These are phyloP conservation scores for Chrysocyon brachyurus DNA, from an alignment of 2,797 vertebrate genomes.

Conservation along the genomic window DNA sequence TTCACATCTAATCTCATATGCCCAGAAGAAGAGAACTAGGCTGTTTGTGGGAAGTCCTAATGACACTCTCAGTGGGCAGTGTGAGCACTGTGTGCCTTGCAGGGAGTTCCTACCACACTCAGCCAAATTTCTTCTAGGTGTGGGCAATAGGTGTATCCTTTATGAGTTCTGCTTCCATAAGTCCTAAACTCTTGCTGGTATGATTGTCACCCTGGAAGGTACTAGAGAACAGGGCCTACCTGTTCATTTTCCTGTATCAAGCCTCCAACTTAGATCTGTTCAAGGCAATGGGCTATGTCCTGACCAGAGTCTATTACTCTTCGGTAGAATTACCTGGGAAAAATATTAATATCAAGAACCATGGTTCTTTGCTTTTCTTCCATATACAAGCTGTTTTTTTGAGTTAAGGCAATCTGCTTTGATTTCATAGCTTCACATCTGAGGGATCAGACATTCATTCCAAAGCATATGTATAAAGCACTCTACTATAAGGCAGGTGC, in stretches of 20 bases:
- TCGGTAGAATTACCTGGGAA: not conserved
- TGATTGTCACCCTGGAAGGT: not conserved
- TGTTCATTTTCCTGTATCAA: not conserved
- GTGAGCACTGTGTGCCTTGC: not conserved
- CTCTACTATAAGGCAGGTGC: too few species aligned
- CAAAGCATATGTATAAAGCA: not conserved
- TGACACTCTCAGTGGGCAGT: not conserved
- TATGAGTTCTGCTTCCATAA: not conserved
- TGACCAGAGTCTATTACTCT: not conserved
- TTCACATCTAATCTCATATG: not conserved
- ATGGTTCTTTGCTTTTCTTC: not conserved
- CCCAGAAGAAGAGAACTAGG: not conserved
- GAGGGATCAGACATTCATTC: not conserved
- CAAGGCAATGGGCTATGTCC: not conserved
- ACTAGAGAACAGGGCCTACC: not conserved
- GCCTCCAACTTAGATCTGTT: not conserved
- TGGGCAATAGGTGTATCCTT: not conserved
- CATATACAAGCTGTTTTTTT: not conserved
- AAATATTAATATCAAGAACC: not conserved
- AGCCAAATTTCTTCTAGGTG: not conserved
- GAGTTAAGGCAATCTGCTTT: not conserved
- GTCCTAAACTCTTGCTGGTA: not conserved
- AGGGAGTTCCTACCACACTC: too few species aligned
- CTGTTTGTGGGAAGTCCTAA: not conserved
- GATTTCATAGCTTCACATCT: not conserved